Conservation (phyloP, 2,113 vertebrate species). For the Cyphomyrus discorhynchus region DNA sequence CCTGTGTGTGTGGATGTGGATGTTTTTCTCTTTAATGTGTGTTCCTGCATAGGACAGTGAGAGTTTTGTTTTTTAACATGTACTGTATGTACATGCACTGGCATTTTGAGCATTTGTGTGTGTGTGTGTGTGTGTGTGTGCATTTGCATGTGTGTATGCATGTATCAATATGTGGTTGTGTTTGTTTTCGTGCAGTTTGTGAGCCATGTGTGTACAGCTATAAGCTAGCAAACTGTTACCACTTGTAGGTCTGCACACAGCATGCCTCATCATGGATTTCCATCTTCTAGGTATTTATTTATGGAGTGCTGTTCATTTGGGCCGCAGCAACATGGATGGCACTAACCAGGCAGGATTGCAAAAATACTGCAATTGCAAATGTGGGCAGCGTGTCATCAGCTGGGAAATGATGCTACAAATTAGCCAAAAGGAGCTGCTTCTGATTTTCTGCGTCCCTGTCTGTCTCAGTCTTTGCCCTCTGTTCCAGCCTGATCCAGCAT, state of each 20-base stretch:
- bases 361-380: background rate
- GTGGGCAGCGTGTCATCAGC: no score
- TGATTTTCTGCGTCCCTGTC: background rate
- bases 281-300: constrained; percentile 10
- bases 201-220: background rate
- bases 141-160: background rate
- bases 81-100: background rate
- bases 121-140: no score
- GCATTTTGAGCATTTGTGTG: background rate
- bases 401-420: no score
- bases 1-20: no score
- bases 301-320: background rate
- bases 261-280: constrained; percentile 20
- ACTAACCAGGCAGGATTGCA: background rate
- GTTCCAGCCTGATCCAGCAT: background rate
- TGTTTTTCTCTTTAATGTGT: no score
- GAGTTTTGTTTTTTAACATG: background rate
- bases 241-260: constrained; percentile 50
- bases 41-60: no score
- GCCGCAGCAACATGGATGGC: background rate
- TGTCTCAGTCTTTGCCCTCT: background rate
- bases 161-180: background rate
- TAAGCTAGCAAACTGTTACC: constrained; percentile 27
- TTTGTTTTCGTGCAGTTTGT: background rate
- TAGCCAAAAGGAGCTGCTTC: background rate